Evolutionary conservation across 2,113 vertebrate genomes (phyloP).

Genomic region (Gymnogyps californianus): DNA sequence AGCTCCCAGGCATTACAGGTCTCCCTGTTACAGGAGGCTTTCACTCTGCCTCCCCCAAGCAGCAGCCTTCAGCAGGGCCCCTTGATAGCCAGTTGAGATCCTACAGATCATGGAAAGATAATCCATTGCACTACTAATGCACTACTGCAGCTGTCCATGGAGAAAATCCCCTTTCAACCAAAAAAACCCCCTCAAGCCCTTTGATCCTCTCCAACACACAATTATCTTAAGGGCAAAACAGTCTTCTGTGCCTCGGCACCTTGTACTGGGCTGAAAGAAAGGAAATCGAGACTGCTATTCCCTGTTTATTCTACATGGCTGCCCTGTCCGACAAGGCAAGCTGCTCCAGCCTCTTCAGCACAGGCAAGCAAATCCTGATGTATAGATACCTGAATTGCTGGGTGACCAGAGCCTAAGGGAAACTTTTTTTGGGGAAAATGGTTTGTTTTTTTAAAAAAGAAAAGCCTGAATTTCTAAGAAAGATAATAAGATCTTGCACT

Average conservation of each 20-base stretch:
- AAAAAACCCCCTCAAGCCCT: conserved; percentile 27
- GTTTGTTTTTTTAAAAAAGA: not conserved
- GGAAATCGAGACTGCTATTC: conserved; percentile 42
- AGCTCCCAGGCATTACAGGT: not conserved
- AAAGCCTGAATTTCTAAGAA: not conserved
- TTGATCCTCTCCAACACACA: conserved; percentile 66
- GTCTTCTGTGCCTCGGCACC: conserved; percentile 29
- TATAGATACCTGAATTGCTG: not conserved
- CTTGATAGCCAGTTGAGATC: conserved; percentile 49
- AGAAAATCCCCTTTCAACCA: conserved; percentile 64
- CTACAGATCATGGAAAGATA: conserved; percentile 63
- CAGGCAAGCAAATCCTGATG: not conserved
- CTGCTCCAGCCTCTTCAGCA: not conserved
- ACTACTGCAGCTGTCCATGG: conserved; percentile 62
- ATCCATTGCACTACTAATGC: conserved; percentile 64
- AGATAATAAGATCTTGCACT: not conserved
- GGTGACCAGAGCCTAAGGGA: not conserved
- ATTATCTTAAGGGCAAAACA: conserved; percentile 63
- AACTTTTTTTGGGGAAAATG: accelerated
- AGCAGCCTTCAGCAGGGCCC: conserved; percentile 42
- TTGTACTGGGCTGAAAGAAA: conserved; percentile 35
- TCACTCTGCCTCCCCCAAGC: conserved; percentile 34
- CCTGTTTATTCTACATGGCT: conserved; percentile 49
- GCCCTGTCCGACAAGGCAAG: not conserved
- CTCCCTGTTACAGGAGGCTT: conserved; percentile 34